These are phyloP conservation scores for Sialia sialis DNA, from an alignment of 2,113 vertebrate genomes.

Conservation along the genomic window DNA sequence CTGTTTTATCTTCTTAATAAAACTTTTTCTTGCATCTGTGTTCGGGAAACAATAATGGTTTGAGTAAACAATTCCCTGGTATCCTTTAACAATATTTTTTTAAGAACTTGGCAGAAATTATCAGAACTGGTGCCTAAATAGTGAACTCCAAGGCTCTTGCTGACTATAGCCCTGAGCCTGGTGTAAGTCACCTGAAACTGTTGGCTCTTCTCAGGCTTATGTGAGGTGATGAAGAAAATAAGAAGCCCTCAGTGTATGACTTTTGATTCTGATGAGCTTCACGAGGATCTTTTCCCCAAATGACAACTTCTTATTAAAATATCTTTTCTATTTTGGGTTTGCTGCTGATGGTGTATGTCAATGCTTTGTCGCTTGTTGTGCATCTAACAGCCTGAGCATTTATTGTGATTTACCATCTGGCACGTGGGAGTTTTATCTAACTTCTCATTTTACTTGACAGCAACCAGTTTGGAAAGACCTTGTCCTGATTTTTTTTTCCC, in stretches of 20 bases:
- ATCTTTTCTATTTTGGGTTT: constrained; percentile 46
- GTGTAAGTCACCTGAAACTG: background rate
- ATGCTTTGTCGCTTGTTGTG: constrained; percentile 39
- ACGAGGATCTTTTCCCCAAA: background rate
- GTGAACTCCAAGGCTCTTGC: background rate
- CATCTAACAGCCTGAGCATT: constrained; percentile 68
- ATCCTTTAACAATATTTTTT: background rate
- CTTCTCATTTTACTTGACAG: constrained; percentile 58
- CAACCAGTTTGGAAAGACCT: constrained; percentile 51
- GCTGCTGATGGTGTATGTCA: constrained; percentile 42
- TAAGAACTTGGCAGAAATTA: constrained; percentile 7
- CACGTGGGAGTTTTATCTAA: constrained; percentile 68
- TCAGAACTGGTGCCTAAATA: background rate
- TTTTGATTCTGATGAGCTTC: background rate
- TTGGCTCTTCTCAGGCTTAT: background rate
- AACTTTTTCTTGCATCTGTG: constrained; percentile 36
- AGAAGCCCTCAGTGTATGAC: background rate
- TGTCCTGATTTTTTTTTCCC: background rate
- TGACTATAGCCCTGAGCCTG: background rate
- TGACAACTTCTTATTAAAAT: background rate
- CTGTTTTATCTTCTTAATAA: constrained; percentile 61
- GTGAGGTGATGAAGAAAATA: background rate
- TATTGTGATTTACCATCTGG: constrained; percentile 70
- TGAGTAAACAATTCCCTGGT: constrained; percentile 13
- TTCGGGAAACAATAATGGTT: constrained; percentile 23